These are phyloP conservation scores for Ariolimax columbianus DNA, from an alignment of 2,888 invertebrate species.

Conservation along the genomic window DNA sequence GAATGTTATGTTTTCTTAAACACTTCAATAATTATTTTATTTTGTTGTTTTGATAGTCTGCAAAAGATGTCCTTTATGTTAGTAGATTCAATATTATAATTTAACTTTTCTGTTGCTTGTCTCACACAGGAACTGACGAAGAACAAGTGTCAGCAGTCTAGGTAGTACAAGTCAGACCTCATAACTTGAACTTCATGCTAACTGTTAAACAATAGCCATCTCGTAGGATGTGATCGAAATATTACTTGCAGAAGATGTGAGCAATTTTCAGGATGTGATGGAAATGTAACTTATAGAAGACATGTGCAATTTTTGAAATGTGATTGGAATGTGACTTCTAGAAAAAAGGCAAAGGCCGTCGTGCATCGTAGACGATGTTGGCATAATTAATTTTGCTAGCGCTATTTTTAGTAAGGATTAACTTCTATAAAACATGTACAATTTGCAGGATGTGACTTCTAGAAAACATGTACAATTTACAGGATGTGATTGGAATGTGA, in stretches of 20 bases:
- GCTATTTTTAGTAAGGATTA: too few relatives aligned
- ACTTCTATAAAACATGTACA: too few relatives aligned
- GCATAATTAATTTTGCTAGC: too few relatives aligned
- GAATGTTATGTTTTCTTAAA: too few relatives aligned
- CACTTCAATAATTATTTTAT: too few relatives aligned
- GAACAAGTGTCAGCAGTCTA: slow-evolving; percentile 72
- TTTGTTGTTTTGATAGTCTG: too few relatives aligned
- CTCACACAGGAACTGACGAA: slow-evolving; percentile 63
- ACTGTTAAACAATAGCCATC: background rate
- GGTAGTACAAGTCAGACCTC: background rate
- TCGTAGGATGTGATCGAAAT: background rate
- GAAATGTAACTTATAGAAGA: background rate
- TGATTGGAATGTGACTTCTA: too few relatives aligned
- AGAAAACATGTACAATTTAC: too few relatives aligned
- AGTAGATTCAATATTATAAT: background rate
- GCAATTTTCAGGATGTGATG: background rate
- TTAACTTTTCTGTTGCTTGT: background rate
- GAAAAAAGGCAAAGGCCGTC: too few relatives aligned
- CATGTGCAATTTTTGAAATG: background rate
- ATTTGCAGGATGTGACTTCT: too few relatives aligned
- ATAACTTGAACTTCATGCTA: background rate
- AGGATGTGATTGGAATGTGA: background rate
- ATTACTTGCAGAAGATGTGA: background rate
- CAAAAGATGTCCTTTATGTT: background rate
- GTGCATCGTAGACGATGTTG: too few relatives aligned